Conservation (phyloP, 2,888 invertebrate genomes). For the Epistrophe grossulariae region DNA sequence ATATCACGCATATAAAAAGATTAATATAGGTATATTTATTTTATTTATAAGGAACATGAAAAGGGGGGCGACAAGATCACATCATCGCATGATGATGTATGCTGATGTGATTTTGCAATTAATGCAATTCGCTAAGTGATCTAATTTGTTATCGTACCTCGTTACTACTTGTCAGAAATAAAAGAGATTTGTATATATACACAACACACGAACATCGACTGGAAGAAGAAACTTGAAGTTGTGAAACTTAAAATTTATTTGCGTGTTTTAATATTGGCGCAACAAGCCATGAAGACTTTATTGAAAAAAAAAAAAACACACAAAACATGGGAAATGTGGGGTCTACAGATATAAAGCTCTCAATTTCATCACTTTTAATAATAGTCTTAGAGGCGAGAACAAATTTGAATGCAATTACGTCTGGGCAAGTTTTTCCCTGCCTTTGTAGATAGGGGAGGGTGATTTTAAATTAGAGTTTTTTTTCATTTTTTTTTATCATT, state of each 20-base stretch:
- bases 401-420: too few relatives aligned
- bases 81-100: constrained; percentile 62
- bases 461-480: too few relatives aligned
- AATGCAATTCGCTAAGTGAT: constrained; percentile 73
- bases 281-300: too few relatives aligned
- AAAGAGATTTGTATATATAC: neutral
- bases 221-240: neutral
- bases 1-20: constrained; percentile 48
- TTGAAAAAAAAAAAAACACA: too few relatives aligned
- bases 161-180: neutral
- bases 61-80: constrained; percentile 2
- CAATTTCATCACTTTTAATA: too few relatives aligned
- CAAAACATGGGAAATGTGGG: too few relatives aligned
- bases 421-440: too few relatives aligned
- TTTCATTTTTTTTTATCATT: too few relatives aligned
- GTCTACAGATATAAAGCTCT: too few relatives aligned
- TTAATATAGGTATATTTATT: constrained; percentile 31
- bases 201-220: neutral
- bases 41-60: neutral
- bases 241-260: neutral
- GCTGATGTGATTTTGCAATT: constrained; percentile 71
- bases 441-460: too few relatives aligned
- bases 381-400: too few relatives aligned
- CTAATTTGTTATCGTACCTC: constrained; percentile 63
- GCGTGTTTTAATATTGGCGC: too few relatives aligned